phyloP scores from a whole-genome alignment of 2,888 invertebrate genomes.

The Calephelis perditalis region DNA sequence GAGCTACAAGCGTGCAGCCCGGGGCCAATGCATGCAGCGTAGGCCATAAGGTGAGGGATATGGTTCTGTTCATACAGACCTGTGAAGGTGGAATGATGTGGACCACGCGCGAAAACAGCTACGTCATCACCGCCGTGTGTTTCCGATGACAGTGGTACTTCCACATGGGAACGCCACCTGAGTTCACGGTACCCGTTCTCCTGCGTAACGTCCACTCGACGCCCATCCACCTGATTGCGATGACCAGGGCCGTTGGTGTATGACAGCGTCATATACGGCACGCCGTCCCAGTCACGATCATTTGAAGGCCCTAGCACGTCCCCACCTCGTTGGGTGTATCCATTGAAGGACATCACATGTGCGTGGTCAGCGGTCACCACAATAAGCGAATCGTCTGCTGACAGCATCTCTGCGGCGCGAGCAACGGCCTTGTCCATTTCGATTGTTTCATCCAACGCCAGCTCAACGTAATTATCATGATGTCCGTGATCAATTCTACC shows the following conservation, averaged over 20 bases:
- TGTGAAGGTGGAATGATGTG: conserved; percentile 85
- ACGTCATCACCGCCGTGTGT: conserved; percentile 91
- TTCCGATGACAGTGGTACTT: conserved; percentile 77
- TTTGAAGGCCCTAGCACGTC: conserved; percentile 41
- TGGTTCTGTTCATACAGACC: conserved; percentile 88
- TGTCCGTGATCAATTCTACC: conserved; percentile 80
- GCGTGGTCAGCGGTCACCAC: conserved; percentile 86
- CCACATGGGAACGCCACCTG: conserved; percentile 52
- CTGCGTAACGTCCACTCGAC: conserved; percentile 53
- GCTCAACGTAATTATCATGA: conserved; percentile 69
- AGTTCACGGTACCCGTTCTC: conserved; percentile 28
- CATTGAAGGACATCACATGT: conserved; percentile 80
- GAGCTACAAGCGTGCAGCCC: conserved; percentile 38
- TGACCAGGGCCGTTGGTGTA: conserved; percentile 80
- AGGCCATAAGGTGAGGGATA: conserved; percentile 86
- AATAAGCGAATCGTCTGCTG: conserved; percentile 73
- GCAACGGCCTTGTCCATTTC: conserved; percentile 76
- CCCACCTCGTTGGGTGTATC: conserved; percentile 76
- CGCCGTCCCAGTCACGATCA: conserved; percentile 50
- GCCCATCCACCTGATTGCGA: conserved; percentile 42
- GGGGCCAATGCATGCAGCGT: conserved; percentile 83
- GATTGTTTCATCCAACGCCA: conserved; percentile 80
- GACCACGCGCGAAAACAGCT: conserved; percentile 83
- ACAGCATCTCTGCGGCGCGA: conserved; percentile 42
- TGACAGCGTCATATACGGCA: conserved; percentile 73